A percentile compares a stretch with the other conserved stretches of the same genome.
phyloP scores from a whole-genome alignment of 2,888 invertebrate species.

The Lepidochrysops patricia region DNA sequence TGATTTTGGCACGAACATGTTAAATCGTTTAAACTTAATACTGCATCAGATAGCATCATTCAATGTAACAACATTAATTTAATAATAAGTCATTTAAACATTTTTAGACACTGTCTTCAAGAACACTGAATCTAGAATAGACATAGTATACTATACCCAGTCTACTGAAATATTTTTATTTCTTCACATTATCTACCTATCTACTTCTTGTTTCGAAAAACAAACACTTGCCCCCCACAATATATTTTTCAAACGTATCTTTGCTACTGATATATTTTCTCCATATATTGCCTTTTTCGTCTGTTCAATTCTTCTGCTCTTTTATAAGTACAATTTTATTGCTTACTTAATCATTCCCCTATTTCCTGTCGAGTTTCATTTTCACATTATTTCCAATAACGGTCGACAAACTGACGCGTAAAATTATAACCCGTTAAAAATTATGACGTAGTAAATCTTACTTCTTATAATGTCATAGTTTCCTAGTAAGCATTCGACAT shows the following conservation, averaged over 20 bases:
- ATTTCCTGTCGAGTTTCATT: slow-evolving; percentile 1
- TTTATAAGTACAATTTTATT: background rate
- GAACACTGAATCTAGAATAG: no score
- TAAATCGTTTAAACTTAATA: background rate
- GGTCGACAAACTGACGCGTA: background rate
- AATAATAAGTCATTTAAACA: background rate
- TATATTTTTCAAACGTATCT: background rate
- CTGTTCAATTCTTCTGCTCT: background rate
- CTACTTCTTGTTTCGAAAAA: no score
- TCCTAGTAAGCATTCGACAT: slow-evolving; percentile 8
- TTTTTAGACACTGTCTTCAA: no score
- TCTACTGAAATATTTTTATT: no score
- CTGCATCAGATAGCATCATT: background rate
- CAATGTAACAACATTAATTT: background rate
- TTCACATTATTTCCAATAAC: slow-evolving; percentile 6
- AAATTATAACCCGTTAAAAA: slow-evolving; percentile 13
- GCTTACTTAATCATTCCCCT: background rate
- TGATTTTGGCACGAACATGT: background rate
- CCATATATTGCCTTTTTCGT: background rate
- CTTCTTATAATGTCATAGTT: slow-evolving; percentile 12
- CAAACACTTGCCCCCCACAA: no score
- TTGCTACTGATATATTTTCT: background rate
- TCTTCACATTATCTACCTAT: no score
- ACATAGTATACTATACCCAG: no score
- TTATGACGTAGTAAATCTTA: slow-evolving; percentile 2